Evolutionary conservation across 2,113 vertebrate species (phyloP), one percentile per base, ranked within the genome.

Genomic region (Cyphomyrus discorhynchus): DNA sequence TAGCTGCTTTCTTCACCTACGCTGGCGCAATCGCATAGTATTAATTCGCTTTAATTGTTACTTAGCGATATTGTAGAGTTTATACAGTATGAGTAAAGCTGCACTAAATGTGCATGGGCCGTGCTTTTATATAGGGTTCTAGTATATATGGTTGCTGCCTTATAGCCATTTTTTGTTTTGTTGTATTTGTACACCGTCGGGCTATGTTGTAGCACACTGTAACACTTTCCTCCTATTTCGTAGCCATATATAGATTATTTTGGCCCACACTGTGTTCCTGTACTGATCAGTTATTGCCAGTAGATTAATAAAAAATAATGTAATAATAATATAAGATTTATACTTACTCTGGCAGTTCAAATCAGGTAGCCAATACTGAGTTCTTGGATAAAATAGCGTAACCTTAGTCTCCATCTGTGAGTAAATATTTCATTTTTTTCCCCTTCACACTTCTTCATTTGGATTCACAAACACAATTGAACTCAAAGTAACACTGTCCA

Each of bases 1-100:
- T 56, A 70, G 94, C 90, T 93, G 94, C 91, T 93, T 82, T 5
- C 52, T 15, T 46, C 42, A 17, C 42, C 92, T 93, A 91, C 39
- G 21, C 39, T 62, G 87, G 21, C 39, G 39, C 87, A 3, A 39
- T 13, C n/a, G 7, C 45, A 66, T 52, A 45, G 62, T 6, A 50
- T 31, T 88, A 13, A 50, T 77, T 50, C 62, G 24, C 46, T 53
- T 80, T 80, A 15, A 70, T 62, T 47, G 52, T 35, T 39, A 88
- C 31, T 39, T 87, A 45, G 86, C 31, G 52, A 52, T 66, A 39
- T 17, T 70, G 10, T 17, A 0, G 45, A 77, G 27, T 17, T 31
- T 5, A 31, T 62, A 2, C n/a, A 13, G 46, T 86, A 2, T 5
- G 80, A 10, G 31, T 83, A 83, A 7, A 21, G 7, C 39, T 24